Conservation (phyloP, 2,888 invertebrate species). For the Perizoma flavofasciatum region DNA sequence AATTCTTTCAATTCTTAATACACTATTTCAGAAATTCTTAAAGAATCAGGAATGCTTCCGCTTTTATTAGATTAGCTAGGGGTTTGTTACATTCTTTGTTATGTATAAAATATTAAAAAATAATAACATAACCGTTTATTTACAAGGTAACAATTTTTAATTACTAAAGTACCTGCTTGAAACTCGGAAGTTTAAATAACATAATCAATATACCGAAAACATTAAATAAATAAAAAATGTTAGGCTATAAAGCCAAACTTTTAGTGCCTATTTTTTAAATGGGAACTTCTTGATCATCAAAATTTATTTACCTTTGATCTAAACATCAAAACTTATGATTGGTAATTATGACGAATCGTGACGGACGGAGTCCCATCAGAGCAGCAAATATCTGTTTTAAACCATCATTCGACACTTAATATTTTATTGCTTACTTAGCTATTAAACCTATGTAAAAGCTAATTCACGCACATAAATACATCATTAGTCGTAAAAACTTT, state of each 20-base stretch:
- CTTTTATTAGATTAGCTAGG: no score
- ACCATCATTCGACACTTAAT: constrained; percentile 31
- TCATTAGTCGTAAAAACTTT: constrained; percentile 49
- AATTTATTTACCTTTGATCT: constrained; percentile 25
- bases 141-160: no score
- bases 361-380: constrained; percentile 30
- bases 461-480: constrained; percentile 16
- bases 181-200: no score
- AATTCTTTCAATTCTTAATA: no score
- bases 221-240: no score
- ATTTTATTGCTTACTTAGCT: constrained; percentile 48
- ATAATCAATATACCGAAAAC: background rate
- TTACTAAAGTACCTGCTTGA: no score
- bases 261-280: constrained; percentile 10
- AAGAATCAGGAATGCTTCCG: no score
- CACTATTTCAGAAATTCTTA: no score
- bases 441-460: constrained; percentile 42
- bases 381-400: constrained; percentile 28
- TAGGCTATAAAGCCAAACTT: no score
- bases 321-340: constrained; percentile 18
- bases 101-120: no score
- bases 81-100: no score
- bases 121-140: no score
- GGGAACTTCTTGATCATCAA: constrained; percentile 15
- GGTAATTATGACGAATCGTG: constrained; percentile 28